Base-by-base conservation (phyloP, 2,888 invertebrate species). In the Scaptomyza reducta region DNA sequence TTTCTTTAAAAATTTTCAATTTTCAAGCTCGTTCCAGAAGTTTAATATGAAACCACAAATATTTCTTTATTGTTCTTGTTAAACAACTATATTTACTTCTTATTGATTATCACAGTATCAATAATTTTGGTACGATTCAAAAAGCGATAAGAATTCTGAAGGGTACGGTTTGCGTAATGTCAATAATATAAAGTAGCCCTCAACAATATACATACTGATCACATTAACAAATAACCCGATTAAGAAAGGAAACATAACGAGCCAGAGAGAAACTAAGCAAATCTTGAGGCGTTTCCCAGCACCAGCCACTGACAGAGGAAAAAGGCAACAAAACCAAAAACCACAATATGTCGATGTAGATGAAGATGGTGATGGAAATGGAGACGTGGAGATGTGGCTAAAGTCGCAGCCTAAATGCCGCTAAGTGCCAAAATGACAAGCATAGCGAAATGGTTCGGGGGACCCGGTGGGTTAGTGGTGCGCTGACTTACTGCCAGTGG, bases 341-440 rank as follows among this genome's bases (percentile, higher is more conserved):
- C 40, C 62, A 22, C 56, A 73, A 44, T 47, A 60, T 31, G n/a
- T 16, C 38, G 16, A 35, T 47, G 44, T 25, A 45, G 46, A 55
- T 61, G 51, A 11, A 50, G 64, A 42, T 40, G 66, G 1, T 31
- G 58, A 38, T 42, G 54, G 6, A 60, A 31, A 61, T 57, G 46
- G 40, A 64, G 45, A 47, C 41, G 51, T 27, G 45, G 14, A 57
- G 61, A 50, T 66, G 57, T 57, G 66, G 76, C 57, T 59, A 45
- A 59, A 76, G 76, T 44, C 66, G 16, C 58, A 67, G 77, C 80
- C 83, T 79, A 81, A 81, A 81, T 83, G 87, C 77, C 84, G 84
- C 75, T 83, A 86, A 81, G 81, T 81, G 87, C 84, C 80, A 74
- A 78, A 70, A 75, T 78, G 87, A 80, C 77, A 83, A 71, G 81